Percentiles rank a stretch among this genome's conserved stretches.
phyloP scores from a whole-genome alignment of 2,888 invertebrate genomes.

The Sesamia inferens region DNA sequence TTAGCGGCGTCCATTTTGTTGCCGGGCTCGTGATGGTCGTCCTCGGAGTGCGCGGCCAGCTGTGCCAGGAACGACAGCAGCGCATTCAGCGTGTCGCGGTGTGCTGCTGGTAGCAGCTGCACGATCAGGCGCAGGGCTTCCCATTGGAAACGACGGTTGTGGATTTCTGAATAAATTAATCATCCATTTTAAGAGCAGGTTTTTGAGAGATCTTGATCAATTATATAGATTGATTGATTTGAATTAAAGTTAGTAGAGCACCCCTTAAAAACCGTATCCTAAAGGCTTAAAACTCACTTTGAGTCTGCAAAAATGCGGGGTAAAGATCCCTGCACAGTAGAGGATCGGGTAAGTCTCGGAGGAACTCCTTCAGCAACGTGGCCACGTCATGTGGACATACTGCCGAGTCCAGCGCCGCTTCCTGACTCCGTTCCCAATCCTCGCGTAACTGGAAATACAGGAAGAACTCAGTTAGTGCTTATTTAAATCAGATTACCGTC shows the following conservation, averaged over 20 bases:
- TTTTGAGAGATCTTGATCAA: neutral
- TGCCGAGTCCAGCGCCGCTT: slow-evolving; percentile 93
- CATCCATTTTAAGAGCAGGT: neutral
- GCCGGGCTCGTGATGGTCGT: slow-evolving; percentile 92
- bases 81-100: slow-evolving; percentile 96
- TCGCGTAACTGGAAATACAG: slow-evolving; percentile 93
- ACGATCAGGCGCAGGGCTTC: slow-evolving; percentile 96
- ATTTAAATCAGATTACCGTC: neutral
- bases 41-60: slow-evolving; percentile 93
- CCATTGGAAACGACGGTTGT: slow-evolving; percentile 95
- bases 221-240: neutral
- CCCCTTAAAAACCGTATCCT: too few relatives aligned
- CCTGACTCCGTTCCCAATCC: slow-evolving; percentile 96
- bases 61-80: slow-evolving; percentile 95
- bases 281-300: slow-evolving; percentile 94
- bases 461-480: neutral
- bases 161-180: slow-evolving; percentile 91
- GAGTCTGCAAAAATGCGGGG: slow-evolving; percentile 96
- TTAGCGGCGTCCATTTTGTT: slow-evolving; percentile 98
- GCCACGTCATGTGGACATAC: slow-evolving; percentile 98
- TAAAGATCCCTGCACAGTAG: slow-evolving; percentile 97
- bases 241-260: too few relatives aligned
- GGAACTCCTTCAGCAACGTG: slow-evolving; percentile 97
- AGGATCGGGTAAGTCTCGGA: slow-evolving; percentile 97
- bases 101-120: slow-evolving; percentile 95